A percentile compares a stretch with the other conserved stretches of the same genome.
Conservation (phyloP, 35 echinoderm and acorn worm genomes). For the Lytechinus variegatus region DNA sequence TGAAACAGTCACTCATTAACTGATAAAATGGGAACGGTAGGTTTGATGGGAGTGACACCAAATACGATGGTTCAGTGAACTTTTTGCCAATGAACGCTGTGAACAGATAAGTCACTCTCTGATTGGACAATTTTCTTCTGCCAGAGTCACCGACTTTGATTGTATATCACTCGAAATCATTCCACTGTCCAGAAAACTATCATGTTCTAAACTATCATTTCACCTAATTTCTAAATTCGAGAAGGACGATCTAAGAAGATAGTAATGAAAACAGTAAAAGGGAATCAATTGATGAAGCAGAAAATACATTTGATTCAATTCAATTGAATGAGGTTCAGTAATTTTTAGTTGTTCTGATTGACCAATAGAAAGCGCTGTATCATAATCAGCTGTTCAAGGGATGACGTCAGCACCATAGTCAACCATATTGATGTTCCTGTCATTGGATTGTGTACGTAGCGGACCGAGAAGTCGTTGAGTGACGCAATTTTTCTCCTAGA, state of each 20-base stretch:
- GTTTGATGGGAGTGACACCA: constrained; percentile 4
- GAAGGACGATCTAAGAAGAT: background rate
- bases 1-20: too few relatives aligned
- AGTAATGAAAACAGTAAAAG: background rate
- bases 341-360: background rate
- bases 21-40: too few relatives aligned
- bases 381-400: background rate
- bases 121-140: background rate
- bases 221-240: background rate
- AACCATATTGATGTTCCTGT: constrained; percentile 58
- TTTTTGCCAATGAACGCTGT: constrained; percentile 33
- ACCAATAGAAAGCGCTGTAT: constrained; percentile 41
- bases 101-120: background rate
- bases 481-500: constrained; percentile 13
- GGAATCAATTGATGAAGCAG: background rate
- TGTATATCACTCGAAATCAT: background rate
- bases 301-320: background rate
- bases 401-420: constrained; percentile 57
- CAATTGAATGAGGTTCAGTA: background rate
- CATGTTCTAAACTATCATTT: background rate
- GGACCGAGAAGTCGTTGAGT: constrained; percentile 14
- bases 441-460: constrained; percentile 15
- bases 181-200: background rate
- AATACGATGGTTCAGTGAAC: constrained; percentile 22
- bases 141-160: background rate